Percentiles rank a stretch among this genome's conserved stretches.
Evolutionary conservation across 2,113 vertebrate genomes (phyloP).

Genomic region (Dicaeum eximium): DNA sequence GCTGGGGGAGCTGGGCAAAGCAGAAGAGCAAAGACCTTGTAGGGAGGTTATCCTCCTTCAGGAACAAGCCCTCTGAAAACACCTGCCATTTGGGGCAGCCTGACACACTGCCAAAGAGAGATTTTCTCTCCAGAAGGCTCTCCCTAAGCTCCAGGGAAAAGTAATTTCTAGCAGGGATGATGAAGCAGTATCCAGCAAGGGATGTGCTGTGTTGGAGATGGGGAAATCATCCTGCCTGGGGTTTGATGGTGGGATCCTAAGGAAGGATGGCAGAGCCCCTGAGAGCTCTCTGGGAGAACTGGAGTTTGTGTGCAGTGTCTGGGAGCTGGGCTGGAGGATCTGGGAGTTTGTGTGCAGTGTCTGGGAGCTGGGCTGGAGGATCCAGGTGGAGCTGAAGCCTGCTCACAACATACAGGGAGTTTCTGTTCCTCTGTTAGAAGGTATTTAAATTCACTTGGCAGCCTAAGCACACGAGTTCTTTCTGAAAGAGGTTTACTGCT

Average conservation of each 20-base stretch:
- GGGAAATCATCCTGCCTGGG: not conserved
- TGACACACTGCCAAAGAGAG: not conserved
- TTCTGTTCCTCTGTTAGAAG: not conserved
- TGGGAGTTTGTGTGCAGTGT: not conserved
- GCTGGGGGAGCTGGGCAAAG: not conserved
- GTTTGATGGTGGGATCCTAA: not conserved
- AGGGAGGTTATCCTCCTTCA: conserved; percentile 26
- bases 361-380: not conserved
- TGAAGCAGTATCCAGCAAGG: not conserved
- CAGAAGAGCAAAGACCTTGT: conserved; percentile 1
- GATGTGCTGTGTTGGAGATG: not conserved
- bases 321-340: not conserved
- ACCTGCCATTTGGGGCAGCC: not conserved
- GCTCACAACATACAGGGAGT: not conserved
- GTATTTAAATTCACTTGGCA: conserved; percentile 50
- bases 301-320: not conserved
- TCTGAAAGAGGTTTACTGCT: conserved; percentile 38
- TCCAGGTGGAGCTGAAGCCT: not conserved
- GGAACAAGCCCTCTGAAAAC: not conserved
- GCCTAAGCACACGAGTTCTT: conserved; percentile 39
- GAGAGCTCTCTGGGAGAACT: not conserved
- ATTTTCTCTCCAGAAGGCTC: not conserved
- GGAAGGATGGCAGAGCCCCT: not conserved
- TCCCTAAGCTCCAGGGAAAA: not conserved
- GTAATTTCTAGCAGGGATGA: conserved; percentile 13